phyloP scores from a whole-genome alignment of 2,113 vertebrate genomes.

The Datnioides undecimradiatus region DNA sequence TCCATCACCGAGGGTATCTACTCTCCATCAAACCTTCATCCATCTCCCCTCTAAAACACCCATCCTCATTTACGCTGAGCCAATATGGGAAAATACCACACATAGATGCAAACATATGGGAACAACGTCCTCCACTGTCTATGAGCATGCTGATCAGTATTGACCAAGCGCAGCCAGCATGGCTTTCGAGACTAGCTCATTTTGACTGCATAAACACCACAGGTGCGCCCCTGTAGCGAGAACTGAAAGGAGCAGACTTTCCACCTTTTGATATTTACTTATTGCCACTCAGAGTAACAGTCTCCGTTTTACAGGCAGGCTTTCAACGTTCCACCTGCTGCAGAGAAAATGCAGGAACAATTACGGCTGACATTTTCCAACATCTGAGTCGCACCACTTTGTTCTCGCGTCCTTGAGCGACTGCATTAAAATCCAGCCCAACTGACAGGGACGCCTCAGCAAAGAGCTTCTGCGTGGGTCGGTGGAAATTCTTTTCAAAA shows the following conservation, averaged over 20 bases:
- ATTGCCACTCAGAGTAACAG: not conserved
- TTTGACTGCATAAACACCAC: not conserved
- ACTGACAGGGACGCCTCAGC: not conserved
- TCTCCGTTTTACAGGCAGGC: not conserved
- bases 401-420: not conserved
- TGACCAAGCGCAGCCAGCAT: no score
- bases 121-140: no score
- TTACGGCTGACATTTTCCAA: conserved; percentile 51
- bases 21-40: conserved; percentile 13
- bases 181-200: not conserved
- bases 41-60: not conserved
- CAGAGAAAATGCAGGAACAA: conserved; percentile 25
- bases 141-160: no score
- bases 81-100: not conserved
- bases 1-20: conserved; percentile 10
- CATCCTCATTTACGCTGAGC: not conserved
- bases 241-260: not conserved
- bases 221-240: not conserved
- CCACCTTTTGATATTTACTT: not conserved
- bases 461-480: no score
- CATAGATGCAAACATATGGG: not conserved
- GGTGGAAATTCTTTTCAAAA: not conserved
- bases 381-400: not conserved
- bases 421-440: not conserved
- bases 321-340: conserved; percentile 12